Evolutionary conservation across 2,797 vertebrate species (phyloP), one percentile per base, ranked within the genome.

Genomic region (Hyperoplus lanceolatus): DNA sequence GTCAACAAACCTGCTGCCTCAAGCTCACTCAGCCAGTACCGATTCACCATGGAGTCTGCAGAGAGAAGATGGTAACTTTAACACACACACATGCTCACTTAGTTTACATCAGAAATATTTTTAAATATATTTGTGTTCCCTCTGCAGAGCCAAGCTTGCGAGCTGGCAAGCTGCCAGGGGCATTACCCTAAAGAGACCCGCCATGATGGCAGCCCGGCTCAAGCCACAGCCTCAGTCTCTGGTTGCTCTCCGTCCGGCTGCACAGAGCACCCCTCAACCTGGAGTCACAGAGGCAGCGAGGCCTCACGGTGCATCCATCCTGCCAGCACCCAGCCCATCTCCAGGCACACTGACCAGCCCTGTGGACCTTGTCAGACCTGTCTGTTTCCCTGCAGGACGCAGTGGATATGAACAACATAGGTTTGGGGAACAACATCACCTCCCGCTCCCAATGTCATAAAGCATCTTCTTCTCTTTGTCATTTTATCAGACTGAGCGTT

Each of bases 21-120:
- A 4, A 77, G 46, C 77, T 61, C 70, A 45, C 29, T 91, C 64
- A 95, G 94, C 65, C 93, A 95, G 65, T 95, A 94, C 85, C 90
- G 90, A 77, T 46, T 84, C 6, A 72, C 45, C 4, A 90, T 77
- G 75, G 95, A 97, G 72, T 92, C 96, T 0, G 81, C 89, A 5
- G 96, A 96, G 81, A 95, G 97, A 54, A 95, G 93, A 87, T 95
- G 94, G 98, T 99, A 89, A 73, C 60, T 43, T 57, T 51, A 15
- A 21, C 41, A 5, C 3, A 45, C 4, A 36, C 4, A n/a, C 12
- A 0, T n/a, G 0, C 12, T 29, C 29, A 21, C 29, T 62, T 3
- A 5, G 2, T 15, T 8, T n/a, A 12, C 1, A 8, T 71, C 8
- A 41, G 0, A 7, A 7, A 56, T 64, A 21, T 48, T 80, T 0